A percentile compares a stretch with the other conserved stretches of the same genome.
These are phyloP conservation scores for Fukomys damarensis DNA, from an alignment of 2,113 vertebrate species.

Conservation along the genomic window DNA sequence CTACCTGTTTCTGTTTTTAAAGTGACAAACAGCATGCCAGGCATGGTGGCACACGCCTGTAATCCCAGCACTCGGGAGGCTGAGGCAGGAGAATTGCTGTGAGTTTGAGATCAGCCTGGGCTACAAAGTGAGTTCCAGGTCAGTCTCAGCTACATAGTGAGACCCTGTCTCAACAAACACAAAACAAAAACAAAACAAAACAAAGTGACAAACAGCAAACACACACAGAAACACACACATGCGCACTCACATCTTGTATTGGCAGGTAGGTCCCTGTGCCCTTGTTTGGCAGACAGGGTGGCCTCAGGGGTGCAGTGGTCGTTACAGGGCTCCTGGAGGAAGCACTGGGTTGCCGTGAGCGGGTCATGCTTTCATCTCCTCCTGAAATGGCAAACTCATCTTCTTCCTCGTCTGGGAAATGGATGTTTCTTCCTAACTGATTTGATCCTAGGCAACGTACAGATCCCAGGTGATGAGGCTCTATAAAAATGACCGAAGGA, in stretches of 20 bases:
- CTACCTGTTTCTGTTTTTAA: slow-evolving; percentile 1
- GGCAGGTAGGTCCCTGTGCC: background rate
- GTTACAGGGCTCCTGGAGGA: background rate
- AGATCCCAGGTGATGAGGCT: background rate
- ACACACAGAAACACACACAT: background rate
- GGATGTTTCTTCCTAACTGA: background rate
- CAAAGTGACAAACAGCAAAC: background rate
- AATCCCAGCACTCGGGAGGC: too few species aligned
- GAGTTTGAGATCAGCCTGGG: too few species aligned
- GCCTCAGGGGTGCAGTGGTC: background rate
- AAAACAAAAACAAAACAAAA: too few species aligned
- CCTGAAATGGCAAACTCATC: background rate
- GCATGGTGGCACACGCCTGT: too few species aligned
- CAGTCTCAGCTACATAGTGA: too few species aligned
- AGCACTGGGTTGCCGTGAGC: background rate
- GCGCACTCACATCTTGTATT: background rate
- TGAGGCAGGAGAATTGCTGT: too few species aligned
- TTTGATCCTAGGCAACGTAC: background rate
- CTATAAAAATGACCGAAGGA: background rate
- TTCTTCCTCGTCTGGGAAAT: background rate
- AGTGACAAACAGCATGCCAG: slow-evolving; percentile 1
- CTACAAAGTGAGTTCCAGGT: too few species aligned
- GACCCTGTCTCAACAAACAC: too few species aligned
- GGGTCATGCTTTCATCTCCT: background rate
- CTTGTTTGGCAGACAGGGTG: background rate